These are phyloP conservation scores for Microcaecilia unicolor DNA, from an alignment of 2,797 vertebrate genomes.

Conservation along the genomic window DNA sequence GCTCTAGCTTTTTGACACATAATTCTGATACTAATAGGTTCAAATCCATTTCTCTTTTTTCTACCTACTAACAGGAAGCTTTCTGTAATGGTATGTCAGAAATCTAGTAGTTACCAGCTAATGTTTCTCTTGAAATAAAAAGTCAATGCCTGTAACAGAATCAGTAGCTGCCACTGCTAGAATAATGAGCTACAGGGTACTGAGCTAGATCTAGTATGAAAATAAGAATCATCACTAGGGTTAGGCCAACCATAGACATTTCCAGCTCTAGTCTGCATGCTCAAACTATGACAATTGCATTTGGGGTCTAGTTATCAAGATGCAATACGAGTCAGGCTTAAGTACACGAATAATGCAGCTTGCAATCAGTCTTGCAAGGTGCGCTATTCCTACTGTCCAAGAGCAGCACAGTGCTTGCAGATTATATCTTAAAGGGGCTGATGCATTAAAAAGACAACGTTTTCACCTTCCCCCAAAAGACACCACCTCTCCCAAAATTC, in stretches of 20 bases:
- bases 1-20: constrained; percentile 49
- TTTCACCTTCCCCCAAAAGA: too few relatives aligned
- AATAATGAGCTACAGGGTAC: constrained; percentile 42
- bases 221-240: constrained; percentile 23
- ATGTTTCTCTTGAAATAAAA: constrained; percentile 50
- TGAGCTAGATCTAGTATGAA: constrained; percentile 19
- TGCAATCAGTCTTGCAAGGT: too few relatives aligned
- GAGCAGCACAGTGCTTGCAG: too few relatives aligned
- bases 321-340: too few relatives aligned
- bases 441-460: too few relatives aligned
- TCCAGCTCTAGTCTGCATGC: constrained; percentile 16
- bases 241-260: constrained; percentile 4
- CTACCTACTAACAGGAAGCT: constrained; percentile 43
- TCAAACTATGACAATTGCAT: too few relatives aligned
- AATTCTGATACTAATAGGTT: constrained; percentile 54
- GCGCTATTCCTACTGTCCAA: too few relatives aligned
- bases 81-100: constrained; percentile 44
- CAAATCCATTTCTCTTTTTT: constrained; percentile 45
- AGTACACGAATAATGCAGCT: too few relatives aligned
- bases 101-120: constrained; percentile 40
- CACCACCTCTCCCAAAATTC: too few relatives aligned
- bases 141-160: constrained; percentile 41
- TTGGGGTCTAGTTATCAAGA: too few relatives aligned
- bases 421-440: too few relatives aligned
- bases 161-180: constrained; percentile 45